phyloP scores from a whole-genome alignment of 2,113 vertebrate species.

The Anseranas semipalmata region DNA sequence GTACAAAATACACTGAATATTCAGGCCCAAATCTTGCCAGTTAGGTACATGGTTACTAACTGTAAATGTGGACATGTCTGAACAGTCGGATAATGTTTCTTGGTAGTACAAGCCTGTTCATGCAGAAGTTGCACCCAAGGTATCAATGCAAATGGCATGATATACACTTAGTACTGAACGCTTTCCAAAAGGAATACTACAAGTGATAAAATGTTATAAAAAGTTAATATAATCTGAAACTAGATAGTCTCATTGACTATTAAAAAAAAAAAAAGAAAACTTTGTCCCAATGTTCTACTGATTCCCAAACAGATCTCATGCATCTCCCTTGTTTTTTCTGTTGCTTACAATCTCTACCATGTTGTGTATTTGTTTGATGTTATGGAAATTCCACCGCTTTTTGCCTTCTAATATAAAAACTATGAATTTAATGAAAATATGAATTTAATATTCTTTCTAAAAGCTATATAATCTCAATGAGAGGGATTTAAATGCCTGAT shows the following conservation, averaged over 20 bases:
- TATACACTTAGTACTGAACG: neutral
- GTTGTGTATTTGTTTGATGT: neutral
- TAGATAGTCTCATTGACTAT: neutral
- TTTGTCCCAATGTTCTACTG: neutral
- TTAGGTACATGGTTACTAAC: neutral
- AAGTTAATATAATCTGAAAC: neutral
- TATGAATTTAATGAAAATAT: neutral
- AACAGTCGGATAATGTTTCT: neutral
- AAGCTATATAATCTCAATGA: neutral
- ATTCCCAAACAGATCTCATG: neutral
- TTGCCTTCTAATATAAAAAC: neutral
- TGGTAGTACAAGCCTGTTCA: neutral
- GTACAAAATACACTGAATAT: neutral
- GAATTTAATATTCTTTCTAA: neutral
- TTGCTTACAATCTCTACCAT: neutral
- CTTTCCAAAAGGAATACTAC: neutral
- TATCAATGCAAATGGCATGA: neutral
- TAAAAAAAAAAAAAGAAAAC: neutral
- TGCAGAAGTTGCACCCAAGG: neutral
- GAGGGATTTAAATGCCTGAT: neutral
- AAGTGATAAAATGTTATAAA: neutral
- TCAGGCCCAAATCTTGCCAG: neutral
- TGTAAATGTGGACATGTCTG: neutral
- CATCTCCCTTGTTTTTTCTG: neutral
- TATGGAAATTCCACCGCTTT: neutral